Evolutionary conservation across 2,888 invertebrate genomes (phyloP).

Genomic region (Eupithecia subumbrata): DNA sequence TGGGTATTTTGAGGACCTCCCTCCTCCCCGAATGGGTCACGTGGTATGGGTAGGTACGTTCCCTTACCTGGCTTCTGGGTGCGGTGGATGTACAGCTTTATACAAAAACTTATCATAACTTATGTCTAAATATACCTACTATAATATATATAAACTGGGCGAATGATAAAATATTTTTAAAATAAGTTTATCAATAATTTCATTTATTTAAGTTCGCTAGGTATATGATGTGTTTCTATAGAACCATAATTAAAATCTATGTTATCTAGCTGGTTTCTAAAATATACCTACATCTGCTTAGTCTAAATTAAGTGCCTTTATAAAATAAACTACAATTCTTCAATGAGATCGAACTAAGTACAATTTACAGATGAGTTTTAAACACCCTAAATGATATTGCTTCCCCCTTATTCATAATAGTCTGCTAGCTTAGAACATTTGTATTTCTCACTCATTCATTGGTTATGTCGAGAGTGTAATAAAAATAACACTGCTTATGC

Average conservation of each 20-base stretch:
- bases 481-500: no score
- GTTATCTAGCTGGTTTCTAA: constrained; percentile 23
- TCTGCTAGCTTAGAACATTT: neutral
- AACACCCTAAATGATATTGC: neutral
- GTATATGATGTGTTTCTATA: neutral
- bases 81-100: neutral
- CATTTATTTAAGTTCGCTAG: neutral
- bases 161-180: neutral
- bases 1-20: no score
- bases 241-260: neutral
- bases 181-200: neutral
- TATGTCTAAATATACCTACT: neutral
- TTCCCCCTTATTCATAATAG: neutral
- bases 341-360: constrained; percentile 48
- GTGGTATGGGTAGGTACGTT: no score
- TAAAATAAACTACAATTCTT: constrained; percentile 39
- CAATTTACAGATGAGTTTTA: constrained; percentile 9
- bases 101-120: neutral
- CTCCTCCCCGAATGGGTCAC: no score
- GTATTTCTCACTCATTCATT: no score
- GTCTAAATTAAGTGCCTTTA: constrained; percentile 15
- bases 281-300: neutral
- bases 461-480: no score
- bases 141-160: neutral
- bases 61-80: neutral